Evolutionary conservation across 2,113 vertebrate genomes (phyloP).

Genomic region (Marmota monax): DNA sequence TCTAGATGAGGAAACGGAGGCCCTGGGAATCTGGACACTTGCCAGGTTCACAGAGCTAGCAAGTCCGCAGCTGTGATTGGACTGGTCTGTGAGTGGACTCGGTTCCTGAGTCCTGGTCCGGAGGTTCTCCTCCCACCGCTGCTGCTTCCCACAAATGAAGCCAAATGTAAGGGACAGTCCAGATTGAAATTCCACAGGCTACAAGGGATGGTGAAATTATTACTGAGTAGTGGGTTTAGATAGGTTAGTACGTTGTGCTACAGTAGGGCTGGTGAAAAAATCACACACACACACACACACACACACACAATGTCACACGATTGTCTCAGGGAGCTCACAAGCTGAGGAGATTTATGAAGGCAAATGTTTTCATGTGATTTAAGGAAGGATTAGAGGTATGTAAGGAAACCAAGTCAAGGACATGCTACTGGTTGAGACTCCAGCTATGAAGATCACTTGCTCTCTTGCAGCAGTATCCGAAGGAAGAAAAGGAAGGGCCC

Average conservation of each 20-base stretch:
- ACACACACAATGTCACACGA: background rate
- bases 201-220: background rate
- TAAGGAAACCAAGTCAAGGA: constrained; percentile 39
- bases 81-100: background rate
- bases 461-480: background rate
- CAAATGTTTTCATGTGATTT: constrained; percentile 61
- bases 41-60: background rate
- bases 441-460: background rate
- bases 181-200: background rate
- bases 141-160: background rate
- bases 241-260: background rate
- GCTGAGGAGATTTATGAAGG: constrained; percentile 55
- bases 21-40: background rate
- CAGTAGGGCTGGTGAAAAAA: constrained; percentile 30
- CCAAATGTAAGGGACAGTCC: background rate
- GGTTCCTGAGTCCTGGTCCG: background rate
- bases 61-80: background rate
- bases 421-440: background rate
- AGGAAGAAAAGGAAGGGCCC: background rate
- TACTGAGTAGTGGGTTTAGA: background rate
- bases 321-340: constrained; percentile 63
- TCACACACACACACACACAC: background rate
- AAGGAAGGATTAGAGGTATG: constrained; percentile 40
- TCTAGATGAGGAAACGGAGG: background rate
- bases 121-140: background rate